phyloP scores from a whole-genome alignment of 2,888 invertebrate species.

The Dryadula phaetusa region DNA sequence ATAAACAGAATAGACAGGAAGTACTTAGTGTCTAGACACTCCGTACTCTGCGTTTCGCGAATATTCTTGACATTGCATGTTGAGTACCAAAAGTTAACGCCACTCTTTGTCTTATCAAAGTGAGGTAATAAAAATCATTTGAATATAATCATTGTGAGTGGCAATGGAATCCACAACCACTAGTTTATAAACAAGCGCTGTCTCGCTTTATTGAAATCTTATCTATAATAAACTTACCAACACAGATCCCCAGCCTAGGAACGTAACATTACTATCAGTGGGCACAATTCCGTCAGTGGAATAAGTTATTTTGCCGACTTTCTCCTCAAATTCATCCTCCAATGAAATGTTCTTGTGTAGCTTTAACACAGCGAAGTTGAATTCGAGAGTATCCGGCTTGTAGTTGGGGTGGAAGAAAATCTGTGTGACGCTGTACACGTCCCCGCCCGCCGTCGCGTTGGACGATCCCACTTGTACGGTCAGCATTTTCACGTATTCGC shows the following conservation, averaged over 20 bases:
- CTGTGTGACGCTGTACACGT: slow-evolving; percentile 62
- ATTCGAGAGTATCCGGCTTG: slow-evolving; percentile 70
- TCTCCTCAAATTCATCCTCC: slow-evolving; percentile 48
- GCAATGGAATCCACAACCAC: too few relatives aligned
- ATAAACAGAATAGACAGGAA: too few relatives aligned
- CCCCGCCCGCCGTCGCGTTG: slow-evolving; percentile 72
- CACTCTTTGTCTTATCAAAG: too few relatives aligned
- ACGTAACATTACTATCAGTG: slow-evolving; percentile 61
- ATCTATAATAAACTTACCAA: slow-evolving; percentile 63
- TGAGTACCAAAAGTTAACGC: too few relatives aligned
- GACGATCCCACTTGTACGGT: slow-evolving; percentile 69
- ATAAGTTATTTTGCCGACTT: slow-evolving; percentile 54
- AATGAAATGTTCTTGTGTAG: slow-evolving; percentile 64
- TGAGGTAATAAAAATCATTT: too few relatives aligned
- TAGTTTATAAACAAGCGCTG: too few relatives aligned
- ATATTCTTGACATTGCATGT: too few relatives aligned
- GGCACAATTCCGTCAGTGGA: slow-evolving; percentile 57
- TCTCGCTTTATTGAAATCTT: too few relatives aligned
- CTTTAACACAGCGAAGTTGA: slow-evolving; percentile 70
- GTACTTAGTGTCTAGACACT: too few relatives aligned
- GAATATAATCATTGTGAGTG: too few relatives aligned
- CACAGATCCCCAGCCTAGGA: slow-evolving; percentile 77
- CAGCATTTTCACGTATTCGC: slow-evolving; percentile 77
- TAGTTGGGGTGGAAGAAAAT: slow-evolving; percentile 80
- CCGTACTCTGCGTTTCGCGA: too few relatives aligned